Evolutionary conservation across 2,797 vertebrate species (phyloP).

Genomic region (Rallus crepitans): DNA sequence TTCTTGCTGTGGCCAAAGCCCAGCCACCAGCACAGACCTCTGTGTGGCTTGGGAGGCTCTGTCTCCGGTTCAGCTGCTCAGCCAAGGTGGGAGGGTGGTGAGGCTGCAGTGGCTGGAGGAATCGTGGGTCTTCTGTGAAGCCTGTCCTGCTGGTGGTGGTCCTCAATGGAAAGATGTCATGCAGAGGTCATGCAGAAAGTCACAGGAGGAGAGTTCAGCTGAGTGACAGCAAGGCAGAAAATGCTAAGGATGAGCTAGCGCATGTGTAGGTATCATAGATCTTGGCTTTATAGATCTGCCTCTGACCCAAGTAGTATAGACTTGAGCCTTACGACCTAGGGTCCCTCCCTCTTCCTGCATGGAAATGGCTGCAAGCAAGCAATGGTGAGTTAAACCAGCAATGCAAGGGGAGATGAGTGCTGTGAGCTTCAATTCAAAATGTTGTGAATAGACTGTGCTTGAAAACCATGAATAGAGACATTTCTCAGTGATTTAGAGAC

Average conservation of each 20-base stretch:
- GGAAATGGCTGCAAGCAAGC: neutral
- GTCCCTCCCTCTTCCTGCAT: fast-evolving
- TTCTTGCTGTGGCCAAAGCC: neutral
- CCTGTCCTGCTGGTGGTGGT: neutral
- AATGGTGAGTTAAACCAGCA: neutral
- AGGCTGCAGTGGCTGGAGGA: fast-evolving
- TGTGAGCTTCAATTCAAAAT: neutral
- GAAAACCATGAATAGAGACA: neutral
- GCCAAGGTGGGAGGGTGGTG: neutral
- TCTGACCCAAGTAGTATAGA: neutral
- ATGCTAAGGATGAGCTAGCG: neutral
- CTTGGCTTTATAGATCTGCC: neutral
- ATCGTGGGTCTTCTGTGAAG: fast-evolving
- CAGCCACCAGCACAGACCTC: fast-evolving
- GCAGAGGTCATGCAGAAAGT: neutral
- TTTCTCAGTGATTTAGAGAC: neutral
- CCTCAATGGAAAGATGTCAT: neutral
- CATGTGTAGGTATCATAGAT: neutral
- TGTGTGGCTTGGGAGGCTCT: fast-evolving
- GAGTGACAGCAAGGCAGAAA: neutral
- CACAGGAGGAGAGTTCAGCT: neutral
- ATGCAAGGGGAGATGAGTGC: neutral
- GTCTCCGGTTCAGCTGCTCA: neutral
- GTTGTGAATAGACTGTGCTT: neutral
- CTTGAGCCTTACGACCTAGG: neutral